Conservation (phyloP, 2,888 invertebrate species). For the Ophion obscuratus region DNA sequence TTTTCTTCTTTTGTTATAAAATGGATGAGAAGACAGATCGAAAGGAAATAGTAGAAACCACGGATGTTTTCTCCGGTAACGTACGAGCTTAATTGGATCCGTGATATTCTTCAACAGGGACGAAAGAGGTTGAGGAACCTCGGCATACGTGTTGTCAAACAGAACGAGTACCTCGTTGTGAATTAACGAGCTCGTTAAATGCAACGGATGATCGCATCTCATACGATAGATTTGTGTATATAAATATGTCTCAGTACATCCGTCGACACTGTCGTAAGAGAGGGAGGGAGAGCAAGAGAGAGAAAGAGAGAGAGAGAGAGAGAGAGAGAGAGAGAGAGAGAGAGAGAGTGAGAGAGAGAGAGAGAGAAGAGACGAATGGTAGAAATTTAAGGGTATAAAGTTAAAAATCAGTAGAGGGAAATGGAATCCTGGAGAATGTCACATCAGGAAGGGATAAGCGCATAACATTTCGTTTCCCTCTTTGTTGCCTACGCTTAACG, state of each 20-base stretch:
- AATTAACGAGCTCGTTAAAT: slow-evolving; percentile 65
- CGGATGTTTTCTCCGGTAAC: background rate
- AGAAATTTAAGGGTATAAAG: background rate
- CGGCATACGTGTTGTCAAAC: slow-evolving; percentile 12
- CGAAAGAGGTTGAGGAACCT: slow-evolving; percentile 22
- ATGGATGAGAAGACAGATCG: background rate
- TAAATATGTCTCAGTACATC: background rate
- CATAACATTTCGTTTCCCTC: too few relatives aligned
- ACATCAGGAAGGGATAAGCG: too few relatives aligned
- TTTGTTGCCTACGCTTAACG: too few relatives aligned
- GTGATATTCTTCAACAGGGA: slow-evolving; percentile 43
- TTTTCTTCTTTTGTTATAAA: background rate
- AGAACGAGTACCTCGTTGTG: slow-evolving; percentile 31
- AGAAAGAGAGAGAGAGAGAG: slow-evolving; percentile 1
- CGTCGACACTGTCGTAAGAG: background rate
- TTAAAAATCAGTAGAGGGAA: background rate
- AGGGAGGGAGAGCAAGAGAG: background rate
- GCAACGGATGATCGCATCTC: slow-evolving; percentile 47
- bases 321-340: background rate
- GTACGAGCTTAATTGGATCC: slow-evolving; percentile 59
- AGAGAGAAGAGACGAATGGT: background rate
- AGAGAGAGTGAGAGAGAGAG: background rate
- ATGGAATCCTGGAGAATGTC: background rate
- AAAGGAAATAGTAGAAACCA: background rate
- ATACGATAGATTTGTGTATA: slow-evolving; percentile 16